A percentile compares a stretch with the other conserved stretches of the same genome.
Conservation (phyloP, 2,888 invertebrate species). For the Pterostichus madidus region DNA sequence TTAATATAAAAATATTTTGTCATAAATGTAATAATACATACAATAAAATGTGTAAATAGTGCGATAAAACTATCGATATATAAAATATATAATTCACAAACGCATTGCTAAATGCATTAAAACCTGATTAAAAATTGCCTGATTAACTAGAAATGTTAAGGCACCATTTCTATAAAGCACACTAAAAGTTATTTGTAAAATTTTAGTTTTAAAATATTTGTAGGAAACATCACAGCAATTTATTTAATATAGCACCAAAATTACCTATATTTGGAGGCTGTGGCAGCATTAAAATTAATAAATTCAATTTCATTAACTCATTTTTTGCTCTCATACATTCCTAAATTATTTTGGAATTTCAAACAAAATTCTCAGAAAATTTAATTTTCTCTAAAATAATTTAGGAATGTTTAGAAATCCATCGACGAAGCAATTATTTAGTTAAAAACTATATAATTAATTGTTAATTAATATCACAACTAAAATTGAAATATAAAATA, state of each 20-base stretch:
- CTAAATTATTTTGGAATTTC: no score
- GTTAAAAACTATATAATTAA: no score
- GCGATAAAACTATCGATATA: conserved; percentile 18
- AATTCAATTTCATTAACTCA: no score
- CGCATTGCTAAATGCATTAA: conserved; percentile 11
- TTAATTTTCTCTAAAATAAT: no score
- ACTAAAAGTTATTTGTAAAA: conserved; percentile 7
- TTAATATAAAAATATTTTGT: conserved; percentile 39
- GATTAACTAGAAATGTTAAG: conserved; percentile 16
- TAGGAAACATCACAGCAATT: conserved; percentile 51
- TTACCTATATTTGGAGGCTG: conserved; percentile 26
- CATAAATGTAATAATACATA: conserved; percentile 20
- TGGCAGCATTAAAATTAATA: neutral
- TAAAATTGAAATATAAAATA: no score
- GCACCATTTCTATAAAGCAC: conserved; percentile 29
- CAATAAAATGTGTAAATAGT: conserved; percentile 34
- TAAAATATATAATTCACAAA: conserved; percentile 36
- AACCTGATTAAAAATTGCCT: neutral
- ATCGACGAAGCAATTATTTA: no score
- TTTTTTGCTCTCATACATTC: no score
- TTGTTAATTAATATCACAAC: no score
- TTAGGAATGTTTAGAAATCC: no score
- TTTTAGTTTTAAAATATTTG: conserved; percentile 39
- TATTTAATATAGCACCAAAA: conserved; percentile 49
- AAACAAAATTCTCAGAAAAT: no score